These are phyloP conservation scores for Carettochelys insculpta DNA, from an alignment of 2,113 vertebrate genomes.

Conservation along the genomic window DNA sequence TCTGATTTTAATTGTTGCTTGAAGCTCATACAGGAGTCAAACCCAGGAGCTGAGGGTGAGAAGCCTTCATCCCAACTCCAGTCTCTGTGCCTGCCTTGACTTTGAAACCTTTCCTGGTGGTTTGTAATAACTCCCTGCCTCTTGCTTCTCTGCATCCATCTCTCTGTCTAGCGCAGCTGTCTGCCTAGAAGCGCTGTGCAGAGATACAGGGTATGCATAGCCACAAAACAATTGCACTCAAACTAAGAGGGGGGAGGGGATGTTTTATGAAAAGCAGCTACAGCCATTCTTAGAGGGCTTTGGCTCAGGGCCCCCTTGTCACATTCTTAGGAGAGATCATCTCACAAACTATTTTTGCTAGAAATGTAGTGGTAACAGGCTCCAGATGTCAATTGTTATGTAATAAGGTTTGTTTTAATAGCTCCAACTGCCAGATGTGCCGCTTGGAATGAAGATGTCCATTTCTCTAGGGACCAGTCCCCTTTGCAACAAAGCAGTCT, in stretches of 20 bases:
- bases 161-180: neutral
- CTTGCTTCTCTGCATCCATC: neutral
- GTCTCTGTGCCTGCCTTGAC: conserved; percentile 24
- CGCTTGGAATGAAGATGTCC: conserved; percentile 25
- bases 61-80: neutral
- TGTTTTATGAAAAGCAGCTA: conserved; percentile 50
- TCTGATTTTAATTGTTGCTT: neutral
- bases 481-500: no score
- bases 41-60: neutral
- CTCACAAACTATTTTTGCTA: conserved; percentile 63
- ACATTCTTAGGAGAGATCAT: conserved; percentile 71
- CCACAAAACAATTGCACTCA: neutral
- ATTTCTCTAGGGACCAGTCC: neutral
- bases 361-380: conserved; percentile 68
- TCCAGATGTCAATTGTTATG: conserved; percentile 74
- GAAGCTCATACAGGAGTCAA: neutral
- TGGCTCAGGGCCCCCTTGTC: conserved; percentile 47
- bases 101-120: neutral
- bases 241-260: conserved; percentile 3
- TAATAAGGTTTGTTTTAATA: conserved; percentile 66
- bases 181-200: neutral
- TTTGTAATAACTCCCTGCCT: neutral
- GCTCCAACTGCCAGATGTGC: conserved; percentile 68
- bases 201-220: neutral
- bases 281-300: conserved; percentile 57